A percentile compares a stretch with the other conserved stretches of the same genome.
phyloP scores from a whole-genome alignment of 1,140 invertebrate species.

The Atopsyche davidsoni region DNA sequence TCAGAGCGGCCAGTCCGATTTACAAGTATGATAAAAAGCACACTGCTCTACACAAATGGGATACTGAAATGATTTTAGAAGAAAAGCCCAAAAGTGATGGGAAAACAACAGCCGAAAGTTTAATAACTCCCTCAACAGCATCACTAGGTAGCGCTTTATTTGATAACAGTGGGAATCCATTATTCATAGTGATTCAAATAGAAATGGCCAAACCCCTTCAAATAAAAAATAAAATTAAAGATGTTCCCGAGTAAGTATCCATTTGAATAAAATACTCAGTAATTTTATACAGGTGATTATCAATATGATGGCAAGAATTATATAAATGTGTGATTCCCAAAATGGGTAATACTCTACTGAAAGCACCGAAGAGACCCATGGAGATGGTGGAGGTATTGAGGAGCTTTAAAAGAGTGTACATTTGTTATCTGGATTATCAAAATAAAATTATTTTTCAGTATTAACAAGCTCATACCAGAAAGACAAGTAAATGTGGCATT shows the following conservation, averaged over 20 bases:
- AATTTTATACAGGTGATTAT: too few relatives aligned
- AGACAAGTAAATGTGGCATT: conserved; percentile 4
- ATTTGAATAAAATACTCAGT: too few relatives aligned
- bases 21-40: conserved; percentile 10
- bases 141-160: not conserved
- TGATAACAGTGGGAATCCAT: not conserved
- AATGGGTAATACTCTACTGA: too few relatives aligned
- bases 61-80: conserved; percentile 2
- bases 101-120: not conserved
- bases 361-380: not conserved
- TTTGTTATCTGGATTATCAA: not conserved
- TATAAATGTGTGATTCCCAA: too few relatives aligned
- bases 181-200: not conserved
- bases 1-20: conserved; percentile 2
- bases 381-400: not conserved
- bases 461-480: conserved; percentile 7
- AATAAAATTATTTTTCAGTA: conserved; percentile 4
- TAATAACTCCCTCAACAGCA: not conserved
- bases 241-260: too few relatives aligned
- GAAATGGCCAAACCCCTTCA: not conserved
- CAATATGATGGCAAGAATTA: too few relatives aligned
- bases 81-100: not conserved
- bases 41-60: not conserved
- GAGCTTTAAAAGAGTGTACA: not conserved
- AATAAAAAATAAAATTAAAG: too few relatives aligned